Evolutionary conservation across 92 coral and sea anemone genomes (phyloP).

Genomic region (Diadumene lineata): DNA sequence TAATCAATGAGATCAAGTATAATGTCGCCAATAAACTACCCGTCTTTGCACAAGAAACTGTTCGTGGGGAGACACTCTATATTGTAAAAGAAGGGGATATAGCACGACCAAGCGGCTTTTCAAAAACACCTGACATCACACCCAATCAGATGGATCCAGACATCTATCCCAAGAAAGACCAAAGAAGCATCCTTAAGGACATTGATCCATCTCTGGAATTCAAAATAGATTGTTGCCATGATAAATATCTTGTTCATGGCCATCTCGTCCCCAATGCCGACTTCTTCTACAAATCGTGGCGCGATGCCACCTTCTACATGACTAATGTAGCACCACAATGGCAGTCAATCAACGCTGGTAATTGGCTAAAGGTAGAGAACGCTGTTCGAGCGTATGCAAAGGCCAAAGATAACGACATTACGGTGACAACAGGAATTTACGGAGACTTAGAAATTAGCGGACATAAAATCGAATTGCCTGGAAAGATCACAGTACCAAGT

Average conservation of each 20-base stretch:
- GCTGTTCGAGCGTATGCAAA: neutral
- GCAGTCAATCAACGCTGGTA: constrained; percentile 1
- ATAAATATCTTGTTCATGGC: neutral
- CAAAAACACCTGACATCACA: neutral
- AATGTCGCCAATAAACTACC: neutral
- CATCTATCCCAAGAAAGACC: constrained; percentile 2
- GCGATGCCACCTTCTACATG: neutral
- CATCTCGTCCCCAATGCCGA: constrained; percentile 6
- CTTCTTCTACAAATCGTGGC: constrained; percentile 1
- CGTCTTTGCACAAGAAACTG: neutral
- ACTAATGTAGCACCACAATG: constrained; percentile 2
- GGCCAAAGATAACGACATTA: neutral
- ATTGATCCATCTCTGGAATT: neutral
- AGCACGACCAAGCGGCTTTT: neutral
- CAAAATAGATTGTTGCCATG: neutral
- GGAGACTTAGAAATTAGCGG: neutral
- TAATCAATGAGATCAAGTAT: neutral
- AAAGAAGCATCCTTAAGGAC: neutral
- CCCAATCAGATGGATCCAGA: neutral
- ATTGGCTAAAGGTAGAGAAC: neutral
- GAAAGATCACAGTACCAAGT: neutral
- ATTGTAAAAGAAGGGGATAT: neutral
- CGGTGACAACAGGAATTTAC: neutral
- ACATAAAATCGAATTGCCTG: neutral
- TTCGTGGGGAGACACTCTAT: neutral